These are phyloP conservation scores for Mormyrus hasselquistii DNA, from an alignment of 2,797 vertebrate genomes.

Conservation along the genomic window DNA sequence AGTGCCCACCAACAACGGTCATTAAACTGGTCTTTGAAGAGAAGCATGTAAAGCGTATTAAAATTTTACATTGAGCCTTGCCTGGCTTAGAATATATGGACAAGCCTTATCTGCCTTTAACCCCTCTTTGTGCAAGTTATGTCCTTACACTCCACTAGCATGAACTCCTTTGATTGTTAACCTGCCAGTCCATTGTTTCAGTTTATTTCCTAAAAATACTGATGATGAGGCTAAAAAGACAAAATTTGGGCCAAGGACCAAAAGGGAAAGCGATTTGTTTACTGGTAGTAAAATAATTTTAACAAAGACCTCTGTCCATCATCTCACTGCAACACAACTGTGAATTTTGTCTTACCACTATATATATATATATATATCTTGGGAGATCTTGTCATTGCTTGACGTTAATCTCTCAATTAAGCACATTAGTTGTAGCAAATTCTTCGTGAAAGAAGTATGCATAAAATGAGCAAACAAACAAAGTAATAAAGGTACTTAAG, in stretches of 20 bases:
- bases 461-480: not conserved
- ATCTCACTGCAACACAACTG: not conserved
- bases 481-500: not conserved
- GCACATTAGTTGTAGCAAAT: not conserved
- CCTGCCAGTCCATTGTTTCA: not conserved
- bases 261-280: not conserved
- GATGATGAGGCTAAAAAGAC: not conserved
- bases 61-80: slow-evolving; percentile 14
- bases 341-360: not conserved
- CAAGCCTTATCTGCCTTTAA: not conserved
- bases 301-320: not conserved
- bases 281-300: not conserved
- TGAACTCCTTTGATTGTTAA: not conserved
- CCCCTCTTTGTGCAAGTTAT: not conserved
- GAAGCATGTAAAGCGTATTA: slow-evolving; percentile 24
- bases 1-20: slow-evolving; percentile 24
- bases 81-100: not conserved
- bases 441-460: not conserved
- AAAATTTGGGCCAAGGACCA: not conserved
- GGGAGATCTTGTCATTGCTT: not conserved
- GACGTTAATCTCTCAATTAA: not conserved
- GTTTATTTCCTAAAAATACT: not conserved
- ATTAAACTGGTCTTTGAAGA: slow-evolving; percentile 28
- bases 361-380: not conserved
- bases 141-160: not conserved